phyloP scores from a whole-genome alignment of 1,140 invertebrate genomes.

The Drosophila novamexicana region DNA sequence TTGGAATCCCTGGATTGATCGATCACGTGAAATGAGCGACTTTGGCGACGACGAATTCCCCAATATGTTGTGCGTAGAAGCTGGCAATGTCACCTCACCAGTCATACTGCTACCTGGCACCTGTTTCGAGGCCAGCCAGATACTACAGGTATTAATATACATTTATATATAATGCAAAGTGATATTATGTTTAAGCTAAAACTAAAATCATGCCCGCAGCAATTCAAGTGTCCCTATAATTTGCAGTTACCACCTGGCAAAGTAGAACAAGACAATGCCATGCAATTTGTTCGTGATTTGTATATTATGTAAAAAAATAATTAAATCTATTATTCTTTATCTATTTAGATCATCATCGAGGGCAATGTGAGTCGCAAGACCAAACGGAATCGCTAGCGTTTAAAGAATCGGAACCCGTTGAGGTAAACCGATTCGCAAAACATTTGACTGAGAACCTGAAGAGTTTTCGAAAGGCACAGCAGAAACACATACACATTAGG shows the following conservation, averaged over 20 bases:
- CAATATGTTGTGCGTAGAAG: conserved; percentile 97
- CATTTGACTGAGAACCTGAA: conserved; percentile 28
- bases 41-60: conserved; percentile 98
- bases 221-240: conserved; percentile 53
- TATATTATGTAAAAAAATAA: not conserved
- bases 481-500: not conserved
- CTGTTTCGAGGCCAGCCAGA: conserved; percentile 82
- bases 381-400: conserved; percentile 84
- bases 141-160: conserved; percentile 71
- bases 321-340: conserved; percentile 25
- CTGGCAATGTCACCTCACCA: conserved; percentile 93
- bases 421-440: conserved; percentile 82
- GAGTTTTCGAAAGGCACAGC: conserved; percentile 1
- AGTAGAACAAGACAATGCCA: not conserved
- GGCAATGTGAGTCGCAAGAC: conserved; percentile 84
- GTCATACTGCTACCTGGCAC: conserved; percentile 94
- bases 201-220: conserved; percentile 46
- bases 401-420: conserved; percentile 83
- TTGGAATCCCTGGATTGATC: conserved; percentile 98
- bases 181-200: conserved; percentile 3
- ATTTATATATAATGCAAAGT: not conserved
- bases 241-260: not conserved
- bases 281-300: not conserved
- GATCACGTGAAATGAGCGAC: conserved; percentile 95
- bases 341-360: conserved; percentile 79